Conservation (phyloP, 2,888 invertebrate genomes). For the Prosapia bicincta region DNA sequence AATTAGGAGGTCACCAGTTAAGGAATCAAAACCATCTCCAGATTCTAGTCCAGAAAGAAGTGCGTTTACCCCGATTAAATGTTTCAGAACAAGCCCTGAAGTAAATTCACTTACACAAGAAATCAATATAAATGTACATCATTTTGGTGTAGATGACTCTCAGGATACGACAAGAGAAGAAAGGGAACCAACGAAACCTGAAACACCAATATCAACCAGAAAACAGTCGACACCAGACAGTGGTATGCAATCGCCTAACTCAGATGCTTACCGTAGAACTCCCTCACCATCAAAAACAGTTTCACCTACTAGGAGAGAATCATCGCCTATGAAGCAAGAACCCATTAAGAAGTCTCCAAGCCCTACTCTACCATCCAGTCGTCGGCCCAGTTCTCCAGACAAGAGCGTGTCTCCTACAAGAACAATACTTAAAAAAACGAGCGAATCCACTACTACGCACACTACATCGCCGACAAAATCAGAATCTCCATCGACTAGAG, state of each 20-base stretch:
- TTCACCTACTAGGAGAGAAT: neutral
- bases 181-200: neutral
- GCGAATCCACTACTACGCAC: neutral
- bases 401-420: neutral
- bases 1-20: neutral
- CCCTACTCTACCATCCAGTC: neutral
- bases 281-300: neutral
- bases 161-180: neutral
- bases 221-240: neutral
- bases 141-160: neutral
- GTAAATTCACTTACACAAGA: neutral
- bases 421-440: neutral
- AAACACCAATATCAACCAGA: neutral
- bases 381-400: neutral
- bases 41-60: constrained; percentile 41
- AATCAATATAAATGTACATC: neutral
- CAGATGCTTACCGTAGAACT: neutral
- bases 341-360: neutral
- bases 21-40: constrained; percentile 27
- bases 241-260: neutral
- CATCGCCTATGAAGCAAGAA: neutral
- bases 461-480: neutral
- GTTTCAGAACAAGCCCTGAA: constrained; percentile 38
- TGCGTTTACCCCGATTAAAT: constrained; percentile 41
- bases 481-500: neutral